Base-by-base conservation (phyloP, 2,113 vertebrate species). In the Engystomops pustulosus region DNA sequence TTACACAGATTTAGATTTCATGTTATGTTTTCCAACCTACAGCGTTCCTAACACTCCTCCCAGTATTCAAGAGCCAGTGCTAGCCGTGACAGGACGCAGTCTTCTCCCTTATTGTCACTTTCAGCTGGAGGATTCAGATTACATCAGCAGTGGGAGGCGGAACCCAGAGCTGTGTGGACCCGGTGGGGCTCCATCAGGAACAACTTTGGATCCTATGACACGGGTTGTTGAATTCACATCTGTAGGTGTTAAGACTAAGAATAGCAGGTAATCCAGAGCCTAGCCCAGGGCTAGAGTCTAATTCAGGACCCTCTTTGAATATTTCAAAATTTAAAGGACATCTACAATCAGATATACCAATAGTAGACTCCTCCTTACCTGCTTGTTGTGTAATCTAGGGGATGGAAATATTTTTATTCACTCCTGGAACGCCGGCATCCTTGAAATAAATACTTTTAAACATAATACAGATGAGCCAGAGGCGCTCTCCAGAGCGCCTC, bases 111-210 rank as follows among this genome's bases (percentile, higher is more conserved):
- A 87, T 36, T 96, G 93, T 86, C 95, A 98, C 88, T 96, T 98
- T 85, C 93, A 96, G 32, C 86, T 99, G 75, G 92, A 95, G 47
- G 93, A 96, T 23, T 97, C 96, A 0, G 94, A 97, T 86, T 97
- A 96, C 78, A 88, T 96, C 85, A 94, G 77, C 0, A 86, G 87
- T 11, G 87, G 87, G 32, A 89, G 88, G 7, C 84, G 85, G 4
- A 88, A 86, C 68, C 70, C 89, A 5, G 91, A 94, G 12, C 84
- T 94, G 79, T 85, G 60, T 15, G 90, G 88, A 6, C 88, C 89
- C 0, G 32, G 47, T 0, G 87, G 86, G 1, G 27, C 85, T 3
- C 88, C 78, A 25, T 68, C 85, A 51, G 87, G 60, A n/a, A 9
- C 27, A 11, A 18, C 20, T 1, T 70, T 96, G 1, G 91, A 95